phyloP scores from a whole-genome alignment of 2,888 invertebrate species.

The Archips xylosteana region DNA sequence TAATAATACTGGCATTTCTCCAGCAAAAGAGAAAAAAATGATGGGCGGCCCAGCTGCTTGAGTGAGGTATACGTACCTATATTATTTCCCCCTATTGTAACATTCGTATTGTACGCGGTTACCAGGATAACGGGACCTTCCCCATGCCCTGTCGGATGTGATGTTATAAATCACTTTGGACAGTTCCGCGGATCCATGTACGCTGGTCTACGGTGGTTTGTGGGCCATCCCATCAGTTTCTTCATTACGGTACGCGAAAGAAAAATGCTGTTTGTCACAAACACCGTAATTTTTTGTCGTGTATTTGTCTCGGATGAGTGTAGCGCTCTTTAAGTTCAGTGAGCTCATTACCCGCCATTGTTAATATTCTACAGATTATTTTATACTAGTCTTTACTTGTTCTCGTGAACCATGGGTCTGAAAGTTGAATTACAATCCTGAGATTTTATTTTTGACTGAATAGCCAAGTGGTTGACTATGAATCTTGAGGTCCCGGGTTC shows the following conservation, averaged over 20 bases:
- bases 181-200: constrained; percentile 14
- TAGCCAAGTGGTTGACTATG: no score
- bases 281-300: constrained; percentile 43
- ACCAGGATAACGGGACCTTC: constrained; percentile 49
- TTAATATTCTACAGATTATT: not conserved
- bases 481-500: no score
- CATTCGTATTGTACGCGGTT: constrained; percentile 57
- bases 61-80: constrained; percentile 51
- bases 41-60: constrained; percentile 54
- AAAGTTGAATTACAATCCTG: no score
- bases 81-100: constrained; percentile 58
- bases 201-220: constrained; percentile 36
- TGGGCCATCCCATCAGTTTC: constrained; percentile 49
- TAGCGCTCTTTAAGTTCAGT: not conserved
- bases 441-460: no score
- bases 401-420: no score
- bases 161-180: constrained; percentile 31
- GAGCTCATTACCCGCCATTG: not conserved
- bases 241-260: constrained; percentile 55
- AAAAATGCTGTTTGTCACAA: constrained; percentile 52
- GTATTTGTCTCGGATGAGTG: constrained; percentile 17
- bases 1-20: constrained; percentile 62
- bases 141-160: constrained; percentile 15
- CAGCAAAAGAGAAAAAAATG: constrained; percentile 52
- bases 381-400: no score